A percentile compares a stretch with the other conserved stretches of the same genome.
These are phyloP conservation scores for Drosophila cardini DNA, from an alignment of 1,140 invertebrate species.

Conservation along the genomic window DNA sequence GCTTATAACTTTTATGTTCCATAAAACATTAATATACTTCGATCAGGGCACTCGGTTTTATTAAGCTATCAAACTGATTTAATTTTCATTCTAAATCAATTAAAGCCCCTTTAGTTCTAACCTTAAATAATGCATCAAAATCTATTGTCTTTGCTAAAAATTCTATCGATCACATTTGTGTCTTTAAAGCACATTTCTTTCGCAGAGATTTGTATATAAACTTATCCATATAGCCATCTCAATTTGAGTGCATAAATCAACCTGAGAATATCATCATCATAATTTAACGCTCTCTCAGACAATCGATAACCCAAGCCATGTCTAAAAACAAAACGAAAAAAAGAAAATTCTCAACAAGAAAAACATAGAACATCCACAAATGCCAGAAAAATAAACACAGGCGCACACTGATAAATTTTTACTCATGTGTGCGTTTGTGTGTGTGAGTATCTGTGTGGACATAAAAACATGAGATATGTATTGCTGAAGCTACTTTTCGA, in stretches of 20 bases:
- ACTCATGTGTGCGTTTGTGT: constrained; percentile 6
- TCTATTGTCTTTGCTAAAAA: no score
- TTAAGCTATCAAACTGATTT: no score
- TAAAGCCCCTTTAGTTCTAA: no score
- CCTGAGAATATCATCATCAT: constrained; percentile 49
- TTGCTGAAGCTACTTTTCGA: constrained; percentile 70
- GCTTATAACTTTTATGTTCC: no score
- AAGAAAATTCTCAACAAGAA: constrained; percentile 17
- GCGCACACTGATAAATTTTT: constrained; percentile 1
- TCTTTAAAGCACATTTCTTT: neutral
- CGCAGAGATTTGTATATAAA: constrained; percentile 13
- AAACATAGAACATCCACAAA: constrained; percentile 38
- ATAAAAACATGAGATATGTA: constrained; percentile 60
- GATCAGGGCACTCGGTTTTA: no score
- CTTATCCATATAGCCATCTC: neutral
- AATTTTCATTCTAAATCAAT: no score
- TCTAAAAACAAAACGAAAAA: neutral
- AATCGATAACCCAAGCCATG: constrained; percentile 36
- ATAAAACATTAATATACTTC: no score
- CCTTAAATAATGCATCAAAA: no score
- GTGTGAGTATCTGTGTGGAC: constrained; percentile 11
- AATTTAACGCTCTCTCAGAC: constrained; percentile 42
- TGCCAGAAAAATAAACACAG: constrained; percentile 26
- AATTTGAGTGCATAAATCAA: constrained; percentile 44
- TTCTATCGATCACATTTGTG: neutral